Percentiles rank a stretch among this genome's conserved stretches.
Evolutionary conservation across 2,113 vertebrate genomes (phyloP).

Genomic region (Ptychochromis oligacanthus): DNA sequence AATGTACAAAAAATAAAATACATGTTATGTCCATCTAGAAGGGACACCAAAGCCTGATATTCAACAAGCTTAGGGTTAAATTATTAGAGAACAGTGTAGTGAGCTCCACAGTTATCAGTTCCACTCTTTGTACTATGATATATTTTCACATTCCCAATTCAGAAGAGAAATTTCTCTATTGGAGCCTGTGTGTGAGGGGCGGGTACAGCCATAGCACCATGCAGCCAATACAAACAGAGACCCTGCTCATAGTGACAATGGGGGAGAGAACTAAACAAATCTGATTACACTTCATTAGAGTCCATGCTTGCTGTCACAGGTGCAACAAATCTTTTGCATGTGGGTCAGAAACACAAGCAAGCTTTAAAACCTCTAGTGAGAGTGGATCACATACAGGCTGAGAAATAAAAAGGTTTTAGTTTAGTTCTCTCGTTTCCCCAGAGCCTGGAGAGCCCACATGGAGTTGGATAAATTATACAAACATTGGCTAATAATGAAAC

Average conservation of each 20-base stretch:
- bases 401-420: background rate
- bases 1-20: background rate
- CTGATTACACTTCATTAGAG: background rate
- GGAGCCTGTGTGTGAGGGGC: too few relatives aligned
- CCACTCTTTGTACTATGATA: background rate
- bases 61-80: background rate
- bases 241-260: background rate
- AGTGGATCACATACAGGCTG: too few relatives aligned
- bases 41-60: background rate
- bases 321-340: background rate
- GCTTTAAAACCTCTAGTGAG: background rate
- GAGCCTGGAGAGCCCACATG: background rate
- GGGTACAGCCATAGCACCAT: background rate
- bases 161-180: background rate
- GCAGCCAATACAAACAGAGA: background rate
- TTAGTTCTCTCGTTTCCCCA: background rate
- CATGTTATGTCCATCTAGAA: background rate
- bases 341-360: background rate
- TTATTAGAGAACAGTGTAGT: background rate
- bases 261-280: background rate
- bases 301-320: background rate
- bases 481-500: background rate
- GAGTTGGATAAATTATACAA: background rate
- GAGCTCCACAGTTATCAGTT: background rate
- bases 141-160: background rate